Conservation (phyloP, 2,888 invertebrate genomes). For the Nomada ruficornis region DNA sequence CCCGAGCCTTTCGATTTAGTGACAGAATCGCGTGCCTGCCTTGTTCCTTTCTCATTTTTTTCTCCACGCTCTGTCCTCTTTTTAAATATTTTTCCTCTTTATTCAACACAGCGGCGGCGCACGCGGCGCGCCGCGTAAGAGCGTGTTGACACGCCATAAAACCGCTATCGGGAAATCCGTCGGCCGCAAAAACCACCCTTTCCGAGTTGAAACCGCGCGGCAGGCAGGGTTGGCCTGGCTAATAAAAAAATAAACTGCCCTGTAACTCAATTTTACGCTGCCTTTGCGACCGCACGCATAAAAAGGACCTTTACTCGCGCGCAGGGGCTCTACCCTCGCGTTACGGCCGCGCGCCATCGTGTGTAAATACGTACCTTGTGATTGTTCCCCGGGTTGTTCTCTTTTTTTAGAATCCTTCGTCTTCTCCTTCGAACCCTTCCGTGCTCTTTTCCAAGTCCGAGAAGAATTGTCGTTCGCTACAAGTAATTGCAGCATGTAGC, state of each 20-base stretch:
- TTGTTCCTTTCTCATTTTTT: constrained; percentile 5
- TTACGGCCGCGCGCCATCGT: constrained; percentile 66
- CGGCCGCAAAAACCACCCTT: constrained; percentile 81
- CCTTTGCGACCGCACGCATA: constrained; percentile 73
- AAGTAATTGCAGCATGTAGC: not conserved
- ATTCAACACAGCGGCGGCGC: constrained; percentile 37
- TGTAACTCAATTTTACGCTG: constrained; percentile 82
- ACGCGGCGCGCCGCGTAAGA: constrained; percentile 66
- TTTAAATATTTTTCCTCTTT: constrained; percentile 34
- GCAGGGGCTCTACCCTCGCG: constrained; percentile 72
- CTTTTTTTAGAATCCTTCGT: constrained; percentile 63
- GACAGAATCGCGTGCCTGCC: constrained; percentile 74
- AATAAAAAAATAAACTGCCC: constrained; percentile 82
- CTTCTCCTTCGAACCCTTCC: constrained; percentile 29
- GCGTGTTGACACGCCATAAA: constrained; percentile 84
- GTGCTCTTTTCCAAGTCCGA: not conserved
- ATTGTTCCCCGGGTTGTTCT: constrained; percentile 65
- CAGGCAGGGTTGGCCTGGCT: constrained; percentile 72
- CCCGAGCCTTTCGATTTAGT: constrained; percentile 71
- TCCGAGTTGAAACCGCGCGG: constrained; percentile 71
- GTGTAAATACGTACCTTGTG: constrained; percentile 70
- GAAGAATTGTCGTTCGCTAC: not conserved
- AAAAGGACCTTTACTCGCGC: constrained; percentile 73
- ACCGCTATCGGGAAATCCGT: constrained; percentile 82
- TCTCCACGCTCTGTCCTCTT: not conserved